Percentiles rank a stretch among this genome's conserved stretches.
These are phyloP conservation scores for Caracal caracal DNA, from an alignment of 2,113 vertebrate species.

Conservation along the genomic window DNA sequence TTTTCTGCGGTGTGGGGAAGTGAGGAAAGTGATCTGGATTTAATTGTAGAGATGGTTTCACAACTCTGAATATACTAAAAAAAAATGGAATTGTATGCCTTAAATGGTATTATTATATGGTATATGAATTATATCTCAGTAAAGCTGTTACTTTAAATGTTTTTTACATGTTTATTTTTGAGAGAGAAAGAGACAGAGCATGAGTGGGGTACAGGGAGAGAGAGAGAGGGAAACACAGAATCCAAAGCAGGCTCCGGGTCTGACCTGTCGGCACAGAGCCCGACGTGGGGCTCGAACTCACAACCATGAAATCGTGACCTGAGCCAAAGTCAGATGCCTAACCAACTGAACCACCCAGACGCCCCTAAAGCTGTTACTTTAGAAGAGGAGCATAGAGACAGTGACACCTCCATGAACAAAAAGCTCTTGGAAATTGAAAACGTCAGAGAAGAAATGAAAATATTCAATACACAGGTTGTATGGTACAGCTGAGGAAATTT, in stretches of 20 bases:
- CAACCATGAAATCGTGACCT: no score
- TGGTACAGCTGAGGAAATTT: not conserved
- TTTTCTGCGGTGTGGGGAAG: not conserved
- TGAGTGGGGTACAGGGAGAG: no score
- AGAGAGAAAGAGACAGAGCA: no score
- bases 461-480: not conserved
- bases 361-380: not conserved
- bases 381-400: not conserved
- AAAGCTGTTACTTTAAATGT: not conserved
- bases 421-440: conserved; percentile 11
- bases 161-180: no score
- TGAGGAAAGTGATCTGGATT: conserved; percentile 5
- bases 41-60: not conserved
- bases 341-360: no score
- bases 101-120: not conserved
- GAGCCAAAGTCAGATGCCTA: no score
- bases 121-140: not conserved
- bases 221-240: no score
- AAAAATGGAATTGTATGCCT: not conserved
- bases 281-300: no score
- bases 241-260: no score
- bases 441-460: not conserved
- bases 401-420: not conserved
- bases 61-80: not conserved
- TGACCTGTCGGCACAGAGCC: no score